phyloP scores from a whole-genome alignment of 2,113 vertebrate species.

The Epinephelus cyanopodus region DNA sequence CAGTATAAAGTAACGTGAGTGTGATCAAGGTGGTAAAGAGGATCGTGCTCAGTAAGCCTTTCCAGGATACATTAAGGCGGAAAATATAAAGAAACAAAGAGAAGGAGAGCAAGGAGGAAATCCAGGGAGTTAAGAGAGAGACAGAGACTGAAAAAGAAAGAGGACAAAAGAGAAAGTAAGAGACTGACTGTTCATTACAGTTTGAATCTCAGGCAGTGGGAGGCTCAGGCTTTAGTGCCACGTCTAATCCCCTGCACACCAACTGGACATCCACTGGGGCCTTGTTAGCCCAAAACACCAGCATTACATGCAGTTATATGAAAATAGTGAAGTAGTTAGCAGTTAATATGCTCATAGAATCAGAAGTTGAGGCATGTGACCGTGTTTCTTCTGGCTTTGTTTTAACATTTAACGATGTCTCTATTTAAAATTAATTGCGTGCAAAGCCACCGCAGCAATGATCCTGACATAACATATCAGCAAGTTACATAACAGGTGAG shows the following conservation, averaged over 20 bases:
- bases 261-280: not conserved
- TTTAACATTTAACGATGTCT: not conserved
- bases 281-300: not conserved
- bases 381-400: not conserved
- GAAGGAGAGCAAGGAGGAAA: not conserved
- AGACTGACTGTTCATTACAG: slow-evolving; percentile 9
- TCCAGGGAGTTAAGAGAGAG: not conserved
- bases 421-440: not conserved
- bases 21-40: not conserved
- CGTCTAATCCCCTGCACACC: not conserved
- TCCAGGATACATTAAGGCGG: slow-evolving; percentile 8
- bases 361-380: not conserved
- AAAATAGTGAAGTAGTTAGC: too few species aligned
- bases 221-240: not conserved
- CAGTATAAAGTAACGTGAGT: not conserved
- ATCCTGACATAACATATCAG: not conserved
- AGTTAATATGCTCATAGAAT: not conserved
- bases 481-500: slow-evolving; percentile 3
- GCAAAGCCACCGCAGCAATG: not conserved
- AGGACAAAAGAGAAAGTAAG: not conserved
- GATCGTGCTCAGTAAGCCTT: not conserved
- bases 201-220: not conserved
- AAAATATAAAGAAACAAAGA: not conserved
- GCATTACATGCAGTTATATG: not conserved
- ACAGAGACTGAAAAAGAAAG: not conserved